These are phyloP conservation scores for Astyanax mexicanus DNA, from an alignment of 2,797 vertebrate genomes.

Conservation along the genomic window DNA sequence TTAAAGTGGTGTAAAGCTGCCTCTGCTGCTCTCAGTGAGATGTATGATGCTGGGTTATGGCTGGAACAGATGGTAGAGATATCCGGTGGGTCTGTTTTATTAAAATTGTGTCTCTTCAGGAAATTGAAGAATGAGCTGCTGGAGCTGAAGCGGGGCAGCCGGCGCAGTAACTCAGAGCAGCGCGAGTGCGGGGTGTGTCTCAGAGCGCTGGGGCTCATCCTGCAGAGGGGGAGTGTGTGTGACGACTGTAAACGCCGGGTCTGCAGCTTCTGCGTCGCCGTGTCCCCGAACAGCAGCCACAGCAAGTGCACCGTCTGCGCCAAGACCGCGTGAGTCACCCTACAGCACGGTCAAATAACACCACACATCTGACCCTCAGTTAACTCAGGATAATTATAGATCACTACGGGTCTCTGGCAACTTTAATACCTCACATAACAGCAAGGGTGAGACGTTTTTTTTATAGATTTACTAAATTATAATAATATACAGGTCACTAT, in stretches of 20 bases:
- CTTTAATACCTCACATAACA: no score
- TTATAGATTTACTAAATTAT: no score
- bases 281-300: conserved; percentile 68
- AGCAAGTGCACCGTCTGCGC: conserved; percentile 91
- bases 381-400: not conserved
- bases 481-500: no score
- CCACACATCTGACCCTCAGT: not conserved
- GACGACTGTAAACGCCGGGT: conserved; percentile 84
- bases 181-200: conserved; percentile 89
- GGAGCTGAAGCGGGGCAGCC: conserved; percentile 86
- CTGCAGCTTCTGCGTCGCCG: conserved; percentile 83
- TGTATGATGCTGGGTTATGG: no score
- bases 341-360: not conserved
- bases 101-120: no score
- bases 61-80: no score
- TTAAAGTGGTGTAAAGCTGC: no score
- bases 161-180: conserved; percentile 76
- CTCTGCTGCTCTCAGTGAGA: no score
- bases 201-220: conserved; percentile 88
- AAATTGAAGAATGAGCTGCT: conserved; percentile 95
- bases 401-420: no score
- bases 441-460: no score
- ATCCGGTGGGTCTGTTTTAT: no score
- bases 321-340: conserved; percentile 90
- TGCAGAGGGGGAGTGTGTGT: conserved; percentile 89